Base-by-base conservation (phyloP, 2,888 invertebrate species). In the Xiphydria camelus region DNA sequence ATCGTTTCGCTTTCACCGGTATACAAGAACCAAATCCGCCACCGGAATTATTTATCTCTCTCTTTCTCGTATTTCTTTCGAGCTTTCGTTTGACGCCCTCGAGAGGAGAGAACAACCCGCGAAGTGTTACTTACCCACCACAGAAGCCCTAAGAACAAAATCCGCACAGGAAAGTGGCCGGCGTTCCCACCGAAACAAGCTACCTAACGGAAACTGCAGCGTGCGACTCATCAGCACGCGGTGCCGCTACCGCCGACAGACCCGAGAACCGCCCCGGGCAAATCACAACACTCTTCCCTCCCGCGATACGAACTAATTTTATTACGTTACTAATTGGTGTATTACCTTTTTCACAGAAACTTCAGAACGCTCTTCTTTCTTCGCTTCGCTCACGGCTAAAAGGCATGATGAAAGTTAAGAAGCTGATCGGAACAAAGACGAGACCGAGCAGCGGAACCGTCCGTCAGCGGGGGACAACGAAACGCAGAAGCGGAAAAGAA, bases 311-410 rank as follows among this genome's bases (percentile, higher is more conserved):
- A 60, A 56, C 68, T 70, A 69, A 59, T 62, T 68, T 71, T 66
- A 68, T 69, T 68, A 68, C 67, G 50, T 64, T 64, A 68, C 65
- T 71, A 68, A 55, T n/a, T 55, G 59, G 53, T 57, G 57, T 46
- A 53, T 62, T 65, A 72, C 70, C 68, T n/a, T n/a, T n/a, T 70
- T 66, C 60, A 55, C 61, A 66, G 72, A 61, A 59, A 68, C 68
- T 66, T 62, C 58, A 57, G 50, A 64, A 61, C 60, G 45, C 33
- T 69, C 65, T 63, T 64, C 65, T 58, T 59, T 68, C 64, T 58
- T 59, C 54, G 41, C 42, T 33, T 49, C 36, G 32, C 55, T 50
- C 59, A 55, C 59, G 56, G 61, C 55, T 68, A 66, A 66, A 68
- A 69, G 45, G 62, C 64, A 61, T 53, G 68, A 62, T 59, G 70